phyloP scores from a whole-genome alignment of 1,140 invertebrate species.

The Phthorimaea operculella region DNA sequence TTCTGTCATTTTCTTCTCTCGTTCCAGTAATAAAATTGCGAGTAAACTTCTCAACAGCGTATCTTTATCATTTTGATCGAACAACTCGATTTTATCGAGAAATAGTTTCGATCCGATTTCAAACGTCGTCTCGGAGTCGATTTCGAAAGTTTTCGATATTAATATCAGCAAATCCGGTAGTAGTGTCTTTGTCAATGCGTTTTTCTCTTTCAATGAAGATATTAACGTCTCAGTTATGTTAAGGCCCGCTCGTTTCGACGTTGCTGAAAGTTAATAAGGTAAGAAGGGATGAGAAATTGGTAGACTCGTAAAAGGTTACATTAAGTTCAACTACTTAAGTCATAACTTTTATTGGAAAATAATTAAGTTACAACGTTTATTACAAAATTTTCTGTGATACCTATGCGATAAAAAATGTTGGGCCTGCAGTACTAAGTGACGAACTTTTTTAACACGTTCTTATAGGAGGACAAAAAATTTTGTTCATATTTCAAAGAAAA shows the following conservation, averaged over 20 bases:
- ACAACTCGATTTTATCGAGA: conserved; percentile 24
- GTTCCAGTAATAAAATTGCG: background rate
- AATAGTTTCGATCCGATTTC: conserved; percentile 17
- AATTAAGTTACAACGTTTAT: too few species aligned
- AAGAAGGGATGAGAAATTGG: background rate
- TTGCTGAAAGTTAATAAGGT: conserved; percentile 15
- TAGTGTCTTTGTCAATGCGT: conserved; percentile 15
- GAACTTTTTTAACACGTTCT: too few species aligned
- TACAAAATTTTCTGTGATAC: too few species aligned
- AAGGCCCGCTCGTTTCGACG: conserved; percentile 11
- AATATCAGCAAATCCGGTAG: conserved; percentile 12
- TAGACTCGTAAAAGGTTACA: too few species aligned
- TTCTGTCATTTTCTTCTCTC: background rate
- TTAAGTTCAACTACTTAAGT: too few species aligned
- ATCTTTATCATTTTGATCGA: conserved; percentile 5
- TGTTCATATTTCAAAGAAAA: too few species aligned
- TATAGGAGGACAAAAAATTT: too few species aligned
- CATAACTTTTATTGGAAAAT: too few species aligned
- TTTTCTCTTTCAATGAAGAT: conserved; percentile 19
- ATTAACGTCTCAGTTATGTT: conserved; percentile 21
- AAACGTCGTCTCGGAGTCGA: conserved; percentile 9
- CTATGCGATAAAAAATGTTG: too few species aligned
- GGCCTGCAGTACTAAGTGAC: too few species aligned
- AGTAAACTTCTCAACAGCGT: conserved; percentile 6
- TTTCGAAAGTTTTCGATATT: conserved; percentile 10